Conservation (phyloP, 2,888 invertebrate genomes). For the Ferdinandea cuprea region DNA sequence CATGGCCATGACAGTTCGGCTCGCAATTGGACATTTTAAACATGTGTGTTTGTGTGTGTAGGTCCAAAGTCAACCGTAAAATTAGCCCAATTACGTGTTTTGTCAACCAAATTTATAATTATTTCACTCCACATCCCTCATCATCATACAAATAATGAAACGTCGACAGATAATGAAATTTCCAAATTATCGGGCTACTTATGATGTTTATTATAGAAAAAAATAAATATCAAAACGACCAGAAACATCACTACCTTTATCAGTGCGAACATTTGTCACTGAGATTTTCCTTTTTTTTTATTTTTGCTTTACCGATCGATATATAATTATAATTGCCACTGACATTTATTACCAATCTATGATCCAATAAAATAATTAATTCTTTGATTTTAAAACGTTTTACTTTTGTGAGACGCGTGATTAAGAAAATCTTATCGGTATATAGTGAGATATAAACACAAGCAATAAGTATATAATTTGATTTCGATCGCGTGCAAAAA, state of each 20-base stretch:
- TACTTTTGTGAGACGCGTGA: constrained; percentile 15
- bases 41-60: constrained; percentile 3
- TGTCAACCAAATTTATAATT: constrained; percentile 39
- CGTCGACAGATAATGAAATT: constrained; percentile 22
- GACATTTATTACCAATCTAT: constrained; percentile 61
- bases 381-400: constrained; percentile 62
- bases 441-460: neutral
- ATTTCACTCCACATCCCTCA: neutral
- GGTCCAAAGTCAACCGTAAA: constrained; percentile 28
- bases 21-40: constrained; percentile 14
- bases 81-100: constrained; percentile 34
- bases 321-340: constrained; percentile 53
- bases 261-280: constrained; percentile 7
- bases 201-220: neutral
- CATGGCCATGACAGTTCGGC: neutral
- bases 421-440: constrained; percentile 24
- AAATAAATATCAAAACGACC: neutral
- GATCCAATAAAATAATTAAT: constrained; percentile 68
- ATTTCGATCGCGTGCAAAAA: constrained; percentile 62
- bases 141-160: neutral
- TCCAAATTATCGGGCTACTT: constrained; percentile 11
- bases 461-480: constrained; percentile 18
- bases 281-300: constrained; percentile 7
- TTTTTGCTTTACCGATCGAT: constrained; percentile 35
- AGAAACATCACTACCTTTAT: constrained; percentile 14